A percentile compares a stretch with the other conserved stretches of the same genome.
phyloP scores from a whole-genome alignment of 2,888 invertebrate genomes.

The Acleris emargana region DNA sequence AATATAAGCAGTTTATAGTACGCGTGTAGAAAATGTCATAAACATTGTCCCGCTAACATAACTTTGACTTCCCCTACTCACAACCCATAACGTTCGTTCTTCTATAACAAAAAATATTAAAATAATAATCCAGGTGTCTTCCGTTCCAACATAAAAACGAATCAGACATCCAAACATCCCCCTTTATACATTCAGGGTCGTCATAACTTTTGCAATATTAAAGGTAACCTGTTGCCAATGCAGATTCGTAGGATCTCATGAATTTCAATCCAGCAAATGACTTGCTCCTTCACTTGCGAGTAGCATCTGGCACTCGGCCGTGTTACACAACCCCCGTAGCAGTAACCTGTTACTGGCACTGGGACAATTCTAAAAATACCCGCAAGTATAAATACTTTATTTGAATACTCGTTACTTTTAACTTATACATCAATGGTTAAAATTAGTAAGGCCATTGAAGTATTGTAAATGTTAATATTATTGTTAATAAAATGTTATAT shows the following conservation, averaged over 20 bases:
- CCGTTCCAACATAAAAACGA: too few relatives aligned
- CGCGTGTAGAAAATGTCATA: too few relatives aligned
- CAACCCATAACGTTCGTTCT: too few relatives aligned
- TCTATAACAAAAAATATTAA: too few relatives aligned
- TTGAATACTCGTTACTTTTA: neutral
- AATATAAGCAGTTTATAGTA: too few relatives aligned
- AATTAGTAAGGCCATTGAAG: too few relatives aligned
- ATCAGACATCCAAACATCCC: too few relatives aligned
- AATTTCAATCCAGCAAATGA: conserved; percentile 34
- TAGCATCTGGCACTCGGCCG: conserved; percentile 24
- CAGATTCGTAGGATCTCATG: conserved; percentile 23
- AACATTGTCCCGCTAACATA: too few relatives aligned
- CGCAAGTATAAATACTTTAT: conserved; percentile 20
- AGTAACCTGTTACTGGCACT: conserved; percentile 26
- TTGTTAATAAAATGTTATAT: too few relatives aligned
- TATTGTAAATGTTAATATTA: too few relatives aligned
- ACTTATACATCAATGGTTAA: neutral
- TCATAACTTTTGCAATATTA: conserved; percentile 20
- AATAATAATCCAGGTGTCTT: too few relatives aligned
- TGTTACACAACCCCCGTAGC: conserved; percentile 16
- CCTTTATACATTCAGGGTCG: neutral
- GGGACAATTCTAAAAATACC: conserved; percentile 28
- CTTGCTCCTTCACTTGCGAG: conserved; percentile 27
- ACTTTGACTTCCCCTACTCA: too few relatives aligned
- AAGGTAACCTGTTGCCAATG: conserved; percentile 34